Evolutionary conservation across 2,113 vertebrate genomes (phyloP).

Genomic region (Malurus cyaneus): DNA sequence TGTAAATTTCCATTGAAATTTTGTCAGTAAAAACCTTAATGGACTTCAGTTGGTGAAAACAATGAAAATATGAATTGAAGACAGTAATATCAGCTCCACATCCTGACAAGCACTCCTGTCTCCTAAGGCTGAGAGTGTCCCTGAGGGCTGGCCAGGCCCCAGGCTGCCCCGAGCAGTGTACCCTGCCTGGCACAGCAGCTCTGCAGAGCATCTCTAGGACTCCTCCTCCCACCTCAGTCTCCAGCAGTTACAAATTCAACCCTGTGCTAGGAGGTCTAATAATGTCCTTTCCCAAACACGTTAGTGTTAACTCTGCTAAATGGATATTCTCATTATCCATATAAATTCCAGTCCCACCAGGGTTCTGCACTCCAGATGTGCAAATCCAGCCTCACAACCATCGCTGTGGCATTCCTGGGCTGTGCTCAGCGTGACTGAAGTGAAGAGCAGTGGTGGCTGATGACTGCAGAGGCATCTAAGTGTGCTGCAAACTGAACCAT

Average conservation of each 20-base stretch:
- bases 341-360: neutral
- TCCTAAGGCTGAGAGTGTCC: neutral
- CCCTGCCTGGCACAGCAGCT: neutral
- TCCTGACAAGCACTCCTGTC: neutral
- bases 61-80: neutral
- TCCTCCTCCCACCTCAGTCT: neutral
- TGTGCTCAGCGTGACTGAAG: slow-evolving; percentile 13
- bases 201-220: neutral
- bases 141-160: neutral
- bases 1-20: neutral
- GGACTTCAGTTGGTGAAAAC: neutral
- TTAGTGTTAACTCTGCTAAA: slow-evolving; percentile 14
- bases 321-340: neutral
- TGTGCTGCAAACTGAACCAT: neutral
- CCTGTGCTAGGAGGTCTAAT: neutral
- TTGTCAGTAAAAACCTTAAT: neutral
- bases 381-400: neutral
- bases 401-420: neutral
- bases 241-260: neutral
- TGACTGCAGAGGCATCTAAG: slow-evolving; percentile 6
- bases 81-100: neutral
- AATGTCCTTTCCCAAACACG: neutral
- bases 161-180: neutral
- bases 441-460: neutral
- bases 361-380: neutral